Evolutionary conservation across 2,797 vertebrate species (phyloP).

Genomic region (Xerus rutilus): DNA sequence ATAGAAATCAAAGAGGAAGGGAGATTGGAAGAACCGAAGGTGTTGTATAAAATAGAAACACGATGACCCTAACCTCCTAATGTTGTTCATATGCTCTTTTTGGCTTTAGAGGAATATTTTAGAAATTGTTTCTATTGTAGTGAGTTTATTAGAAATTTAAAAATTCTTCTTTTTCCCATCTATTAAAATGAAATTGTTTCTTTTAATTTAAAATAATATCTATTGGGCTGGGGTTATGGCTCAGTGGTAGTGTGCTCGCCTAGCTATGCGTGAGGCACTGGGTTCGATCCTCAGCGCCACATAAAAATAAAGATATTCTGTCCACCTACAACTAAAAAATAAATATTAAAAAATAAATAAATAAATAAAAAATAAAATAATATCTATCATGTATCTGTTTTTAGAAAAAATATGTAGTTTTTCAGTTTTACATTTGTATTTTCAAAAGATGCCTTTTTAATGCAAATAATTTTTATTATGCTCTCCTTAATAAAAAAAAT

Average conservation of each 20-base stretch:
- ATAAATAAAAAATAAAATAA: background rate
- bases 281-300: no score
- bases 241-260: no score
- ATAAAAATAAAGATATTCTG: no score
- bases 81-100: background rate
- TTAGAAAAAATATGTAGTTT: background rate
- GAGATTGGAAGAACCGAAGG: background rate
- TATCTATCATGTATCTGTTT: background rate
- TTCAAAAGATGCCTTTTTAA: slow-evolving; percentile 2
- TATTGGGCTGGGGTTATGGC: background rate
- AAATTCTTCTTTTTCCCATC: background rate
- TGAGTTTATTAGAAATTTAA: slow-evolving; percentile 43
- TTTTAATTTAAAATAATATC: slow-evolving; percentile 51
- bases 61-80: background rate
- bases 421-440: background rate
- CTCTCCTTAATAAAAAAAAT: slow-evolving; percentile 26
- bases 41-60: background rate
- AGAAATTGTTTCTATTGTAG: background rate
- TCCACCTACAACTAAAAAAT: no score
- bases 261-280: no score
- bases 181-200: slow-evolving; percentile 43
- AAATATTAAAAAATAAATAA: no score
- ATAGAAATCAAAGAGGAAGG: background rate
- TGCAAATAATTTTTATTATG: background rate
- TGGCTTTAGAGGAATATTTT: background rate